A percentile compares a stretch with the other conserved stretches of the same genome.
These are phyloP conservation scores for Perca flavescens DNA, from an alignment of 2,113 vertebrate species.

Conservation along the genomic window DNA sequence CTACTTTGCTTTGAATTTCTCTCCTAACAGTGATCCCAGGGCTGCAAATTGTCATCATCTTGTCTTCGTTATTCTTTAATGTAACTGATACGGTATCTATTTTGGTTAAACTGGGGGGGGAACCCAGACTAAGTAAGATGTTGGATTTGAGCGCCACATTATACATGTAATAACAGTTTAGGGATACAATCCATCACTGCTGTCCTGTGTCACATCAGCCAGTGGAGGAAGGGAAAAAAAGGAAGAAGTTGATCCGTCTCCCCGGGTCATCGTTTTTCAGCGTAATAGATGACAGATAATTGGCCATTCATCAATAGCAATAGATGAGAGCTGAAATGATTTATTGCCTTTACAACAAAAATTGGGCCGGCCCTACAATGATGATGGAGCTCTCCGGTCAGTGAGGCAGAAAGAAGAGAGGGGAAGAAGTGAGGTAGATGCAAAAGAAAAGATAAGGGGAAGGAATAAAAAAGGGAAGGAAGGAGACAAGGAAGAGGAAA, in stretches of 20 bases:
- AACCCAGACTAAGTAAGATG: conserved; percentile 89
- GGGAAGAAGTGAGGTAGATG: conserved; percentile 45
- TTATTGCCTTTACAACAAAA: conserved; percentile 90
- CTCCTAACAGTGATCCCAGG: background rate
- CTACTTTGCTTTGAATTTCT: background rate
- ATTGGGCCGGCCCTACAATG: conserved; percentile 56
- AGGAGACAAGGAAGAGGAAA: background rate
- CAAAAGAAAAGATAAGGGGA: conserved; percentile 10
- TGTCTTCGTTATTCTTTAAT: conserved; percentile 83
- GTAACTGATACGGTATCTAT: conserved; percentile 81
- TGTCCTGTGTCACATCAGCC: conserved; percentile 84
- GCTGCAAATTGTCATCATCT: background rate
- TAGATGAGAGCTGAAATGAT: conserved; percentile 99
- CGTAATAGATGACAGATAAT: conserved; percentile 99
- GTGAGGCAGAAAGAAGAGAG: conserved; percentile 78
- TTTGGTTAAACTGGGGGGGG: conserved; percentile 19
- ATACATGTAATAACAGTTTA: conserved; percentile 99
- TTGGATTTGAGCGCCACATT: conserved; percentile 92
- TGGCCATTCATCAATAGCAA: conserved; percentile 99
- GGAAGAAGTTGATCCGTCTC: conserved; percentile 90
- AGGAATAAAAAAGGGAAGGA: conserved; percentile 35
- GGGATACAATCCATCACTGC: conserved; percentile 98
- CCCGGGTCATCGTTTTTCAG: conserved; percentile 94
- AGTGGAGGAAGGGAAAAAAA: conserved; percentile 48
- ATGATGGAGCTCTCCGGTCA: conserved; percentile 88